Conservation (phyloP, 2,113 vertebrate species). For the Lucifuga dentata region DNA sequence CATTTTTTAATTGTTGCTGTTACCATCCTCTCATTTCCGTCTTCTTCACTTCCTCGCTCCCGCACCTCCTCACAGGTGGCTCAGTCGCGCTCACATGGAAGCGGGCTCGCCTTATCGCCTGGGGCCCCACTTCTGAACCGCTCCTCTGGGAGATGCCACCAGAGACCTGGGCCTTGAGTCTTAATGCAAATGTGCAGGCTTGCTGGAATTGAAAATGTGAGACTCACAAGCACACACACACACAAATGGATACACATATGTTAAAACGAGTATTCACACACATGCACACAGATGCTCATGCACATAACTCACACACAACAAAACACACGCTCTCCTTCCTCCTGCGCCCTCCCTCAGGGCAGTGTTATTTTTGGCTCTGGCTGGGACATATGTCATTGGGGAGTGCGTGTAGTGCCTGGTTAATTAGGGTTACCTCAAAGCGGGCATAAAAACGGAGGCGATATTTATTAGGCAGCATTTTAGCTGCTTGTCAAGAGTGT, state of each 20-base stretch:
- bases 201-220: conserved; percentile 61
- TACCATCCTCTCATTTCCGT: not conserved
- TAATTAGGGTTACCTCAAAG: conserved; percentile 83
- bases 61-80: conserved; percentile 60
- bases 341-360: conserved; percentile 24
- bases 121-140: conserved; percentile 59
- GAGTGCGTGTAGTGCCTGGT: conserved; percentile 68
- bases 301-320: conserved; percentile 55
- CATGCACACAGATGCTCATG: conserved; percentile 45
- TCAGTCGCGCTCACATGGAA: conserved; percentile 43
- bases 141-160: conserved; percentile 75
- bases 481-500: conserved; percentile 73
- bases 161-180: conserved; percentile 47
- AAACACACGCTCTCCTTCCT: conserved; percentile 50
- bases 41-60: not conserved
- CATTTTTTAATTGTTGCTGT: conserved; percentile 10
- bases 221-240: conserved; percentile 38
- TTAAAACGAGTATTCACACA: no score
- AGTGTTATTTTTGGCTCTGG: conserved; percentile 81
- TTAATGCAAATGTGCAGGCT: conserved; percentile 72
- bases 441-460: conserved; percentile 65
- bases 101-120: conserved; percentile 52
- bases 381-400: conserved; percentile 77
- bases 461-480: conserved; percentile 82
- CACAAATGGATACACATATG: conserved; percentile 19